A percentile compares a stretch with the other conserved stretches of the same genome.
Conservation (phyloP, 1,140 invertebrate species). For the Drosophila ogumai region DNA sequence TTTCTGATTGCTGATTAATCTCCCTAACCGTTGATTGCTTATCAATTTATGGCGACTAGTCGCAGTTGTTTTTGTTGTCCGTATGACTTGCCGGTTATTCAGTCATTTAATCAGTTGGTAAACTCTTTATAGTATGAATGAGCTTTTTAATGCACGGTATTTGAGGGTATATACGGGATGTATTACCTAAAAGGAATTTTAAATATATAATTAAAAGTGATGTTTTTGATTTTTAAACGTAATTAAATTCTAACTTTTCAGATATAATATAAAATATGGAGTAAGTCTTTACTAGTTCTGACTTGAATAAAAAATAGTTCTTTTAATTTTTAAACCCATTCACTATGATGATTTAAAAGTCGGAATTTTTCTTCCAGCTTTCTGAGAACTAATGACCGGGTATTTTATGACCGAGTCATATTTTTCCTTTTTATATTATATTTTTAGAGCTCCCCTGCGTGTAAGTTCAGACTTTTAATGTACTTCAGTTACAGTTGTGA, state of each 20-base stretch:
- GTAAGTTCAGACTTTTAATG: neutral
- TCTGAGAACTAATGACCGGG: neutral
- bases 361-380: neutral
- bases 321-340: neutral
- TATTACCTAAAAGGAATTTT: neutral
- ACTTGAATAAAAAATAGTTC: neutral
- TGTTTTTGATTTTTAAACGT: neutral
- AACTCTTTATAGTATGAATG: conserved; percentile 26
- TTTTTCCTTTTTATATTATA: neutral
- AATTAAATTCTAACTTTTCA: too few relatives aligned
- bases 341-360: neutral
- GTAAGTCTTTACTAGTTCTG: too few relatives aligned
- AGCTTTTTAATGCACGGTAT: neutral
- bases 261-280: too few relatives aligned
- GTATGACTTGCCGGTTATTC: conserved; percentile 47
- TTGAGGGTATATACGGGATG: too few relatives aligned
- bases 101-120: conserved; percentile 68
- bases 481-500: conserved; percentile 5
- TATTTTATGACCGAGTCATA: neutral
- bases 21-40: conserved; percentile 65
- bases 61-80: conserved; percentile 34
- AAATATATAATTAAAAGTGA: neutral
- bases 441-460: conserved; percentile 15
- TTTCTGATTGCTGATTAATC: conserved; percentile 49
- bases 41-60: conserved; percentile 64